Conservation (phyloP, 2,888 invertebrate species). For the Patella depressa region DNA sequence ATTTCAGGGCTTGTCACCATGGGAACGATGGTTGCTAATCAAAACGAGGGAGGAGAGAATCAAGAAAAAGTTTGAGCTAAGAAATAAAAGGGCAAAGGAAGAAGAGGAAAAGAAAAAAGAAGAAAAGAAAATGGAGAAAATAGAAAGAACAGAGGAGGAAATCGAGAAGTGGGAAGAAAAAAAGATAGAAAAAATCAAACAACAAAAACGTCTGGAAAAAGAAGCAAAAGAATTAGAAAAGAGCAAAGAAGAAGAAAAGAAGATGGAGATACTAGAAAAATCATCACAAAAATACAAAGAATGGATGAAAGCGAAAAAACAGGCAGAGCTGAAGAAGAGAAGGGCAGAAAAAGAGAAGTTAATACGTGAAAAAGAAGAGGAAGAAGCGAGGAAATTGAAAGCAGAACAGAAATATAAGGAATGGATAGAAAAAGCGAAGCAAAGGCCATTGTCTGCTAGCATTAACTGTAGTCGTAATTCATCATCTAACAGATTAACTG, state of each 20-base stretch:
- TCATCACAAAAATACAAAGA: conserved; percentile 40
- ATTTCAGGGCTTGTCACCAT: conserved; percentile 53
- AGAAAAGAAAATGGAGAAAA: conserved; percentile 49
- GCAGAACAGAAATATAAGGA: conserved; percentile 56
- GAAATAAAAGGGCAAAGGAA: conserved; percentile 47
- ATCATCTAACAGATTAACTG: no score
- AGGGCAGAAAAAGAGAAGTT: conserved; percentile 49
- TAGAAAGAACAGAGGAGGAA: conserved; percentile 49
- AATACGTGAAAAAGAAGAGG: conserved; percentile 47
- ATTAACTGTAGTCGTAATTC: no score
- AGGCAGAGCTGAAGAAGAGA: conserved; percentile 51
- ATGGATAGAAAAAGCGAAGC: conserved; percentile 55
- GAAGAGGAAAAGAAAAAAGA: conserved; percentile 45
- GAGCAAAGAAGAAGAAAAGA: conserved; percentile 35
- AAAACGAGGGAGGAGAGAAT: conserved; percentile 60
- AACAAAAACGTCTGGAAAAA: conserved; percentile 39
- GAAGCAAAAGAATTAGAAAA: conserved; percentile 31
- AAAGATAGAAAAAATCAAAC: conserved; percentile 46
- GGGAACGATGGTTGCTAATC: conserved; percentile 65
- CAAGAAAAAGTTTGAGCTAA: conserved; percentile 39
- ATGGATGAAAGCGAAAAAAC: conserved; percentile 44
- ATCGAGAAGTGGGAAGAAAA: conserved; percentile 55
- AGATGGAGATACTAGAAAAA: conserved; percentile 36
- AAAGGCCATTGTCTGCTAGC: conserved; percentile 50
- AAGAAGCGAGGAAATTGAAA: conserved; percentile 46